Base-by-base conservation (phyloP, 2,113 vertebrate species). In the Vulpes lagopus region DNA sequence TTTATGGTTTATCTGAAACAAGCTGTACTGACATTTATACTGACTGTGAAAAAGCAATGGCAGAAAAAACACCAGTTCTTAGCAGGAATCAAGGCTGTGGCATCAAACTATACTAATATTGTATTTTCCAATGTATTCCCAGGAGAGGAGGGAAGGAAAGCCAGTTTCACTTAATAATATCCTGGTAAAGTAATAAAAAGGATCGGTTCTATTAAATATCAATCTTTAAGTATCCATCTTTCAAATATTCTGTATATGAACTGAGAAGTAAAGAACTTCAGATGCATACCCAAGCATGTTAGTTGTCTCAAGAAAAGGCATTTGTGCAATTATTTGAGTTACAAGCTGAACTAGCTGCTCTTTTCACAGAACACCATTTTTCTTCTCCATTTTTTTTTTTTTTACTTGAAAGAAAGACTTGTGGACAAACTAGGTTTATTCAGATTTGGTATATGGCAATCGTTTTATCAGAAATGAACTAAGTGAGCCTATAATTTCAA, bases 401-500 rank as follows among this genome's bases (percentile, higher is more conserved):
- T 43, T 96, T 74, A 74, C 38, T 67, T 67, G 10, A 71, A 91
- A 94, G 38, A 87, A 96, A 90, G 25, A 81, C 79, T 76, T 87
- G 59, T 57, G 38, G 19, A 78, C 60, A 95, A 78, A 81, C 10
- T 23, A 10, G 27, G 16, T 43, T 73, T 94, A 91, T 91, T 96
- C 84, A 92, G 74, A 92, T 9, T 69, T 86, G 23, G 32, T 92
- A 71, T 69, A 14, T 35, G 64, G 57, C 8, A 92, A 22, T 32
- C 27, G 76, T 84, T 87, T 89, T 67, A 79, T 76, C 20, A 55
- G 89, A 96, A 91, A 71, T 59, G 74, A 95, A 86, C 11, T n/a
- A 35, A 97, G 83, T 64, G 60, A 94, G 43, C 16, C 64, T 95
- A 32, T 91, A 82, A 73, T 27, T 76, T 93, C 76, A 94, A 93